Evolutionary conservation across 2,888 invertebrate species (phyloP).

Genomic region (Drosophila maculinotata): DNA sequence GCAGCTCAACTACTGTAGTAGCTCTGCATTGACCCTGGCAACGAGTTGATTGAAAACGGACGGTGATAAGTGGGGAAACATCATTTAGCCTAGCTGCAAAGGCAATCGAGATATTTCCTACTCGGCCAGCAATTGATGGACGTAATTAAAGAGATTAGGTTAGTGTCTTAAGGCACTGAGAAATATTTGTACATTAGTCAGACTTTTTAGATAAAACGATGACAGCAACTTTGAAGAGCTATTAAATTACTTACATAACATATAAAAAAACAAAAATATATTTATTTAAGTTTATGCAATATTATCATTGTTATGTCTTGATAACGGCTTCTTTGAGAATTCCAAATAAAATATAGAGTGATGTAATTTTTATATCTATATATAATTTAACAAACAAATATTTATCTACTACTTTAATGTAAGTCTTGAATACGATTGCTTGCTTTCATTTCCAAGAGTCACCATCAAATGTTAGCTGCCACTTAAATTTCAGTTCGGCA

Average conservation of each 20-base stretch:
- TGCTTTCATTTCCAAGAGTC: no score
- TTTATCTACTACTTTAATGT: no score
- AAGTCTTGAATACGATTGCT: no score
- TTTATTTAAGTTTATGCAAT: no score
- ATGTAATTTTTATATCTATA: no score
- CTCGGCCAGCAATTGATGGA: constrained; percentile 15
- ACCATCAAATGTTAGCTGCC: neutral
- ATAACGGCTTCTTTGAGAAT: no score
- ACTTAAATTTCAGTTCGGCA: neutral
- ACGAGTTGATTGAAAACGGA: constrained; percentile 24
- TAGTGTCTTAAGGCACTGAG: neutral
- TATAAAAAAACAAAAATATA: no score
- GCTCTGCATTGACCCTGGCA: constrained; percentile 15
- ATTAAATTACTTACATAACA: no score
- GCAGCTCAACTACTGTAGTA: constrained; percentile 8
- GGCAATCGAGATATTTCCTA: constrained; percentile 13
- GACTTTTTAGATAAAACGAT: neutral
- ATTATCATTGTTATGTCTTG: no score
- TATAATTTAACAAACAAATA: no score
- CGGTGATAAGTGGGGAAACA: neutral
- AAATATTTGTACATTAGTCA: constrained; percentile 1
- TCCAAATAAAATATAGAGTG: no score
- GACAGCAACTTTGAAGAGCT: neutral
- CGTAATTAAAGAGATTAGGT: constrained; percentile 12
- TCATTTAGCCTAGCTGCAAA: constrained; percentile 3